phyloP scores from a whole-genome alignment of 2,113 vertebrate genomes.

The Herpailurus yagouaroundi region DNA sequence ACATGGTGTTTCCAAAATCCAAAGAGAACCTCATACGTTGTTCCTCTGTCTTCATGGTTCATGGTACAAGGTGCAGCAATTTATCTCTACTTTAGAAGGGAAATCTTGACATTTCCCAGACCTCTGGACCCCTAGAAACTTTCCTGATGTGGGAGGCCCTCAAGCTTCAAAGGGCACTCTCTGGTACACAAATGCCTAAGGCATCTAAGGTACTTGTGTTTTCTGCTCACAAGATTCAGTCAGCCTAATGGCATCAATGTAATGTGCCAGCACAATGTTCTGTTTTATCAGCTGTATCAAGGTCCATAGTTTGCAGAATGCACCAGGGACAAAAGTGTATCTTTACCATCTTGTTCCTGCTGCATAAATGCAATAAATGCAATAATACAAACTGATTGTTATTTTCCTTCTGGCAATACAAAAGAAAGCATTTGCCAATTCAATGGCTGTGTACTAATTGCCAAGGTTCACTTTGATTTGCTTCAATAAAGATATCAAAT shows the following conservation, averaged over 20 bases:
- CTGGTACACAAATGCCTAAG: not conserved
- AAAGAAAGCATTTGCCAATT: conserved; percentile 41
- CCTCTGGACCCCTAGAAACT: not conserved
- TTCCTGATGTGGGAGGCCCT: not conserved
- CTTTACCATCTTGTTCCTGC: not conserved
- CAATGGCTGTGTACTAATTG: not conserved
- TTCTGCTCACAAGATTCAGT: conserved; percentile 15
- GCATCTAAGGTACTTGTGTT: not conserved
- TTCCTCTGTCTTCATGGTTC: not conserved
- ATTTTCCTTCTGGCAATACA: not conserved
- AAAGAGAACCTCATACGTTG: not conserved
- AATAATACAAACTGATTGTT: conserved; percentile 20
- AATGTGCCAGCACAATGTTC: not conserved
- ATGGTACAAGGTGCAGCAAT: not conserved
- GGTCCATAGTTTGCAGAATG: not conserved
- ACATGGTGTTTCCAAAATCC: conserved; percentile 3
- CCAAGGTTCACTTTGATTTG: conserved; percentile 7
- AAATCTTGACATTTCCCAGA: not conserved
- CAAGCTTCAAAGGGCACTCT: not conserved
- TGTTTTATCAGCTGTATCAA: conserved; percentile 8
- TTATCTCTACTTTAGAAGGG: not conserved
- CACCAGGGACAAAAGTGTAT: not conserved
- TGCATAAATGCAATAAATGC: not conserved
- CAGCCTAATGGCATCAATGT: not conserved
- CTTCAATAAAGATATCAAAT: conserved; percentile 3